Evolutionary conservation across 2,113 vertebrate species (phyloP), one percentile per base, ranked within the genome.

Genomic region (Pachycephala philippinensis): DNA sequence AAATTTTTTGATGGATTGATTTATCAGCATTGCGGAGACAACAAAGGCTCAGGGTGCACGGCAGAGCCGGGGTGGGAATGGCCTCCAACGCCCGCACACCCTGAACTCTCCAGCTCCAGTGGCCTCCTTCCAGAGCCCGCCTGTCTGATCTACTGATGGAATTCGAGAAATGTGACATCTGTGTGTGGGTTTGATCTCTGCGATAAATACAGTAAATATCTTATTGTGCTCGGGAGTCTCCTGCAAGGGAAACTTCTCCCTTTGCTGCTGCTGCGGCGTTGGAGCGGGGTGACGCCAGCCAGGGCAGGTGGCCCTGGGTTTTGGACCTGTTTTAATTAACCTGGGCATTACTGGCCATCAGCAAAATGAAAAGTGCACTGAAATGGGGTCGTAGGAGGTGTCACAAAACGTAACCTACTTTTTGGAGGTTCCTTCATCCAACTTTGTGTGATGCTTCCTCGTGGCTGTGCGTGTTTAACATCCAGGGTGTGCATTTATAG

Each of bases 1-100:
- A 99, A 99, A 99, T 99, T 99, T 99, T 99, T 99, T 99, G 99
- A 99, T 99, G 99, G 99, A 99, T 99, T 99, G 99, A 99, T 99
- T 99, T 99, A 99, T 99, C 99, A 99, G 99, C 98, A 99, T 96
- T 98, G 98, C 98, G 97, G 99, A 99, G 98, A 99, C 99, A 99
- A 99, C 99, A 99, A 99, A 99, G 99, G 98, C 99, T 98, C 97
- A 94, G 96, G 97, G 98, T 98, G 98, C 98, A 92, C 79, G 98
- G 98, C 97, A 97, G 98, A 98, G 97, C 89, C 64, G 96, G 97
- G 96, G 80, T 85, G 90, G 95, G 97, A 90, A 87, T 13, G 90
- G 97, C 98, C 98, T 76, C 65, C 85, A 69, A 60, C 76, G 97
- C 93, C 97, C 8, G 96, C 90, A 40, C 8, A 86, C 90, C 97